Conservation (phyloP, 2,797 vertebrate genomes). For the Calcarius lapponicus region DNA sequence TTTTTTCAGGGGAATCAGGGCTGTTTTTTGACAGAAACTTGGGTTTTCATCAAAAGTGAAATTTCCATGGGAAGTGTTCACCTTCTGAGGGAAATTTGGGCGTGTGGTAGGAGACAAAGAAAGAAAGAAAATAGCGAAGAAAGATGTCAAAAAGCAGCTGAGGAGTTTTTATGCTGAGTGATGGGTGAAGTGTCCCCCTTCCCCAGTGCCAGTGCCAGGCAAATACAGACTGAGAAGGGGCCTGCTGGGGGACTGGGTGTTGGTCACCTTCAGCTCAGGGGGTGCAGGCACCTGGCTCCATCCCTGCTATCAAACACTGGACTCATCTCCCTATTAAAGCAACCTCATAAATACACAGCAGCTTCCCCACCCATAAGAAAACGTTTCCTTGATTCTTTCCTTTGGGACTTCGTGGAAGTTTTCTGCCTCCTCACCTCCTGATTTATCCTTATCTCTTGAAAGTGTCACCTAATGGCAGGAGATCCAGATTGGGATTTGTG, state of each 20-base stretch:
- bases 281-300: neutral
- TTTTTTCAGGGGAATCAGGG: neutral
- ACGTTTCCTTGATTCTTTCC: neutral
- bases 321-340: neutral
- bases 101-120: neutral
- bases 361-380: neutral
- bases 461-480: neutral
- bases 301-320: neutral
- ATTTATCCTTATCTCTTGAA: neutral
- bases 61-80: slow-evolving; percentile 20
- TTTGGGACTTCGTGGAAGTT: neutral
- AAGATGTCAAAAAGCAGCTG: neutral
- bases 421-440: neutral
- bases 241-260: neutral
- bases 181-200: neutral
- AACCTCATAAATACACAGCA: neutral
- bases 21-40: slow-evolving; percentile 42
- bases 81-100: neutral
- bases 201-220: neutral
- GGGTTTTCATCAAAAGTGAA: slow-evolving; percentile 35
- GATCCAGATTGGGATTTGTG: neutral
- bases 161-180: neutral
- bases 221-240: neutral
- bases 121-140: accelerated
- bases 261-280: neutral